Evolutionary conservation across 2,888 invertebrate genomes (phyloP), one percentile per base, ranked within the genome.

Genomic region (Gnatocerus cornutus): DNA sequence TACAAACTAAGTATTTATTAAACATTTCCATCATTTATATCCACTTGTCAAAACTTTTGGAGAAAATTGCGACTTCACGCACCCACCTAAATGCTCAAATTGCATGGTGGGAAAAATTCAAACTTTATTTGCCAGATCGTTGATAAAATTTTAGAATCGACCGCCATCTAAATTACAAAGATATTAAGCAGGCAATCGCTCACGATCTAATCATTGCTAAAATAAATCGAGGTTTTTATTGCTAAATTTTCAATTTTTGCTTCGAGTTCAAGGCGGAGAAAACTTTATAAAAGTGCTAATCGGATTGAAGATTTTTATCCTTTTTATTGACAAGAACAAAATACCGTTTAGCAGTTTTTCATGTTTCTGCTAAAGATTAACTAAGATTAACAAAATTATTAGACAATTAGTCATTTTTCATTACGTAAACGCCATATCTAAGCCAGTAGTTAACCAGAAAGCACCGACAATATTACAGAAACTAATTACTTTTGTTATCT

Each of bases 41-140:
- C 13, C 14, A 16, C 3, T 4, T 7, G 70, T 68, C 71, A 73
- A 72, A 75, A 33, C 7, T 33, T n/a, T n/a, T 33, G 2, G 33
- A 7, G 9, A 33, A 33, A n/a, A 9, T 33, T 21, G 1, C 3
- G n/a, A 3, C 43, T 9, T n/a, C 59, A 48, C 59, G 59, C 46
- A 37, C 43, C 13, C 0, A 3, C 21, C 58, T 45, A 58, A 59
- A 59, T 59, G 59, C 46, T 16, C 16, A 59, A 59, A 59, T 59
- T 33, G 59, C 59, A 59, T 59, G 59, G 59, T 21, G 33, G 14
- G 30, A 46, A 59, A 59, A 59, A 56, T 43, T 55, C 56, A 39
- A 43, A 45, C 55, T 33, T 30, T 37, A 59, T 46, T 46, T 46
- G 30, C 37, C 13, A 13, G 46, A 59, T 59, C 12, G 1, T 13